A percentile compares a stretch with the other conserved stretches of the same genome.
phyloP scores from a whole-genome alignment of 1,140 invertebrate species.

The Ruditapes philippinarum region DNA sequence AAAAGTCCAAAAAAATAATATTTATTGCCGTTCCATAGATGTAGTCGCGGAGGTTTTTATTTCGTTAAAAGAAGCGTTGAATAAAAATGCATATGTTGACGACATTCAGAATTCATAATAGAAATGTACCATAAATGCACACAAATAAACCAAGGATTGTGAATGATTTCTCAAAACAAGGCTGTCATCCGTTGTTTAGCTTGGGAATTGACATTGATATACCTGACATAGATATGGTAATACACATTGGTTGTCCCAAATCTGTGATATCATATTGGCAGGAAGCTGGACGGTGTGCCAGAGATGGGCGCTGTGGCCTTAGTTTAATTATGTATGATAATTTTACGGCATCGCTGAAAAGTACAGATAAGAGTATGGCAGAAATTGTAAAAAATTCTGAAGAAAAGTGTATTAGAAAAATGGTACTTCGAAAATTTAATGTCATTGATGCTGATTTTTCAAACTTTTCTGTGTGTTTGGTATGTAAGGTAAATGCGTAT shows the following conservation, averaged over 20 bases:
- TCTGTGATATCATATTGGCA: constrained; percentile 52
- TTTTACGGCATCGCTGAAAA: constrained; percentile 9
- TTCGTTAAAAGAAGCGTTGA: not conserved
- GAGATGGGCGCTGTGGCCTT: constrained; percentile 8
- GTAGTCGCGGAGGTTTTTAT: not conserved
- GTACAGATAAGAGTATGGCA: not conserved
- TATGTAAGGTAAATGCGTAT: too few relatives aligned
- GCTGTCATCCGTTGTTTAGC: not conserved
- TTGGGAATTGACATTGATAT: constrained; percentile 37
- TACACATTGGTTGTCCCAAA: not conserved
- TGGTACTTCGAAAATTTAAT: not conserved
- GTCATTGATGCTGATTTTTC: too few relatives aligned
- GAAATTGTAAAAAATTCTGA: not conserved
- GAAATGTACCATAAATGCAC: constrained; percentile 53
- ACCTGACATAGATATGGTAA: constrained; percentile 19
- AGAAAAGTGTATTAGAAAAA: not conserved
- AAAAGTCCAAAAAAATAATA: not conserved
- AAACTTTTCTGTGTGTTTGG: too few relatives aligned
- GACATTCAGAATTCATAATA: not conserved
- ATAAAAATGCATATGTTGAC: constrained; percentile 9
- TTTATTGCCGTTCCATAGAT: constrained; percentile 29
- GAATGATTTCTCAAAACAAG: not conserved
- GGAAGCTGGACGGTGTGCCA: constrained; percentile 2
- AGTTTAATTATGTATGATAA: constrained; percentile 24
- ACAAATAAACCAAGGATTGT: constrained; percentile 13